Evolutionary conservation across 2,888 invertebrate species (phyloP).

Genomic region (Eristalinus aeneus): DNA sequence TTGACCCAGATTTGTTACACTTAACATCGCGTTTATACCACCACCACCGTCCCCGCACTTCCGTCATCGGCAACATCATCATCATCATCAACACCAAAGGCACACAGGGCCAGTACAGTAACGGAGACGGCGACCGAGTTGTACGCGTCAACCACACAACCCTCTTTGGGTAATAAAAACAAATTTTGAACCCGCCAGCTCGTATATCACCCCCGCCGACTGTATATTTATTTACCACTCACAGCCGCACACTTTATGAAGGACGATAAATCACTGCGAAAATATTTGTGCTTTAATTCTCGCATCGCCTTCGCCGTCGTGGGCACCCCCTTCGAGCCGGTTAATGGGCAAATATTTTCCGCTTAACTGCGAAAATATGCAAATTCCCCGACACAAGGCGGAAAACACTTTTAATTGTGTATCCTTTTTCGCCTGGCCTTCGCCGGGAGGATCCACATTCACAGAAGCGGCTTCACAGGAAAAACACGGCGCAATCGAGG

Average conservation of each 20-base stretch:
- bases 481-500: constrained; percentile 21
- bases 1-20: constrained; percentile 62
- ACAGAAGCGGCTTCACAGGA: neutral
- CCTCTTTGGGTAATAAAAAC: constrained; percentile 55
- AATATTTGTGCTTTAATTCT: constrained; percentile 59
- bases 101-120: neutral
- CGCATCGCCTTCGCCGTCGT: neutral
- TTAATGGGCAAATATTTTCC: constrained; percentile 50
- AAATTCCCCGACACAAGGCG: constrained; percentile 21
- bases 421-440: constrained; percentile 31
- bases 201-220: constrained; percentile 50
- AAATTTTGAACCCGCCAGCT: constrained; percentile 65
- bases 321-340: neutral
- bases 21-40: constrained; percentile 59
- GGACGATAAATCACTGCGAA: constrained; percentile 59
- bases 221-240: constrained; percentile 42
- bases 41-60: constrained; percentile 17
- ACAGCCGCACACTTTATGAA: constrained; percentile 30
- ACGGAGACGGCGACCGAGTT: neutral
- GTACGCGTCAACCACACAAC: neutral
- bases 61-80: constrained; percentile 3
- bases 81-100: neutral
- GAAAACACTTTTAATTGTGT: constrained; percentile 51
- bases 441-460: constrained; percentile 16
- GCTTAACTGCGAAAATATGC: constrained; percentile 65